These are phyloP conservation scores for Drosophila phalerata DNA, from an alignment of 2,888 invertebrate species.

Conservation along the genomic window DNA sequence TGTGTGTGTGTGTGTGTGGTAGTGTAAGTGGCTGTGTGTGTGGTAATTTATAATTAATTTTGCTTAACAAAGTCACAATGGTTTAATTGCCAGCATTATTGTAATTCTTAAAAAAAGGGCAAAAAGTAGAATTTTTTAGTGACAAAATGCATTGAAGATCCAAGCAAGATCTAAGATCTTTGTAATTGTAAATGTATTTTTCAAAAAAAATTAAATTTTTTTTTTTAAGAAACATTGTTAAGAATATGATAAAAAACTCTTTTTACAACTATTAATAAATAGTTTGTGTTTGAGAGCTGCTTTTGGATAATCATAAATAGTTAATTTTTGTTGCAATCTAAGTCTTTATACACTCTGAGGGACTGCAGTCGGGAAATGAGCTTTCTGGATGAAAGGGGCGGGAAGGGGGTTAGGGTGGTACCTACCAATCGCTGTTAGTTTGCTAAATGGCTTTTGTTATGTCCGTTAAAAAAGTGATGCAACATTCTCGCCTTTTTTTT, in stretches of 20 bases:
- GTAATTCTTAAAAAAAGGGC: too few relatives aligned
- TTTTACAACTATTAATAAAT: background rate
- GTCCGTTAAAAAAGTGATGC: slow-evolving; percentile 43
- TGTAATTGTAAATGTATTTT: background rate
- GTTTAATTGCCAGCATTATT: slow-evolving; percentile 11
- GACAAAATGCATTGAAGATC: too few relatives aligned
- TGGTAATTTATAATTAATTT: background rate
- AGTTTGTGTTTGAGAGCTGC: background rate
- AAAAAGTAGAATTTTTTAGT: too few relatives aligned
- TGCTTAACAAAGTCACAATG: slow-evolving; percentile 3
- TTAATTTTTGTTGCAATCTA: slow-evolving; percentile 10
- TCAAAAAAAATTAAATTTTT: background rate
- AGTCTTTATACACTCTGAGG: background rate
- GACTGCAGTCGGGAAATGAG: background rate
- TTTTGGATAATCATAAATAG: slow-evolving; percentile 13
- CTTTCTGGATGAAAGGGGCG: background rate
- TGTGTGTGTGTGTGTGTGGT: slow-evolving; percentile 3
- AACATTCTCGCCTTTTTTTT: slow-evolving; percentile 40
- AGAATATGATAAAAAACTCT: background rate
- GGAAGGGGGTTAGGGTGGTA: background rate
- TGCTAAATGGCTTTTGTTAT: slow-evolving; percentile 49
- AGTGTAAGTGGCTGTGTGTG: slow-evolving; percentile 6
- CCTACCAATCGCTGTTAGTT: slow-evolving; percentile 41
- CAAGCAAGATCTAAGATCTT: too few relatives aligned
- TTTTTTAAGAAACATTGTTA: background rate